Evolutionary conservation across 2,797 vertebrate genomes (phyloP), one percentile per base, ranked within the genome.

Genomic region (Meda fulgida): DNA sequence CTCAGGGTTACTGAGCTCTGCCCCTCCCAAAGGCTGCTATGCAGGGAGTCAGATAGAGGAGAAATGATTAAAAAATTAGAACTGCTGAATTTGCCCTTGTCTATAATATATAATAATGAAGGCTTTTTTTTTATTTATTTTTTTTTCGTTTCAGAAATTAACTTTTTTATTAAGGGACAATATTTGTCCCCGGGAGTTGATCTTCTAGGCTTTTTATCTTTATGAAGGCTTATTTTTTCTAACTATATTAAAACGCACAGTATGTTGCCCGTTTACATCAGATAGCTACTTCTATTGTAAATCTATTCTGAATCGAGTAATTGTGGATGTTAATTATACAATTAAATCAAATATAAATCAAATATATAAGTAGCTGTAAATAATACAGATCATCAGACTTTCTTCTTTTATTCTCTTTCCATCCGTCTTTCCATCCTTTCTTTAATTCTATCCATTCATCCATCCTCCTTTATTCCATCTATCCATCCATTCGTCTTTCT

Each of bases 1-100:
- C 94, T 91, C 70, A 26, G 34, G 63, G 55, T 60, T 69, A 38
- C 60, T 76, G 67, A 82, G 75, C 65, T 70, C 76, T 88, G 80
- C 76, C 80, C 84, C 72, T 82, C 51, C 65, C 58, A 58, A 38
- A 53, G 63, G 78, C 40, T 73, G 63, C 55, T 51, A 26, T 87
- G 77, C 63, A 75, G 75, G 83, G 38, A 85, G 84, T 80, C 84
- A 80, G 77, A 73, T 72, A 80, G 84, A 85, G 84, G 84, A 80
- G 67, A 85, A 72, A 60, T 80, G 3, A 80, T 73, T 29, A 63
- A 53, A 85, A 85, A 53, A 72, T 6, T 7, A 84, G 67, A 70
- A 78, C 75, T 78, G 67, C 55, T 73, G 55, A 72, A 51, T 84
- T 78, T 46, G 67, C 77, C 76, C 55, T 80, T 85, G 83, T 84